Conservation (phyloP, 2,113 vertebrate genomes). For the Chlorodrepanis virens region DNA sequence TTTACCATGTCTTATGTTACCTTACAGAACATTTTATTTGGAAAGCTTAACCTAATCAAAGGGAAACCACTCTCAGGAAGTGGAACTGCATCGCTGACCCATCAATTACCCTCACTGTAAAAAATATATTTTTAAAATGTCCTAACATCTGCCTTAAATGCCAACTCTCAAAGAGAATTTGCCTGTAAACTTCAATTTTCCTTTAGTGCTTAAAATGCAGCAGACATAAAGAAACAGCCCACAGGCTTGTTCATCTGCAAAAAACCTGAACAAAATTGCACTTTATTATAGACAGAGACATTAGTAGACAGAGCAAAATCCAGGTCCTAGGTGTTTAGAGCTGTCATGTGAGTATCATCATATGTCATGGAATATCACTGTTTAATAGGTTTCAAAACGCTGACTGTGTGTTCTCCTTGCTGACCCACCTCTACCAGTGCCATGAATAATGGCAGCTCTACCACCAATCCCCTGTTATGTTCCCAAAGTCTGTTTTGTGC, state of each 20-base stretch:
- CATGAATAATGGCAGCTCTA: neutral
- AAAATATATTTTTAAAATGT: neutral
- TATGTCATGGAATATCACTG: neutral
- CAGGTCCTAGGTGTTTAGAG: neutral
- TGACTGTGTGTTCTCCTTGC: neutral
- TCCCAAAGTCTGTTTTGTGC: neutral
- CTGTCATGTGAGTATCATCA: neutral
- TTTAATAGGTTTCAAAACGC: neutral
- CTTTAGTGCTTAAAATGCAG: neutral
- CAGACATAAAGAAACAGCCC: neutral
- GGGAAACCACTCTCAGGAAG: neutral
- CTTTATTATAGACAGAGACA: neutral
- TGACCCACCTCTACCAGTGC: neutral
- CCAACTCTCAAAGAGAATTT: neutral
- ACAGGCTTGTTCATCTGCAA: neutral
- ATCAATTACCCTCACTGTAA: neutral
- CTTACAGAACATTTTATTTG: neutral
- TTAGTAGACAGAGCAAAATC: neutral
- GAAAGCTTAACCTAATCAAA: constrained; percentile 1
- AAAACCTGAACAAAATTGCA: neutral
- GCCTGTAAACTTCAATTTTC: neutral
- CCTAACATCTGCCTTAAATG: neutral
- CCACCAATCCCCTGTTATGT: too few relatives aligned
- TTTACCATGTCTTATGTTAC: neutral
- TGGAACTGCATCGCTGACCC: neutral